phyloP scores from a whole-genome alignment of 2,888 invertebrate species.

The Eupithecia subumbrata region DNA sequence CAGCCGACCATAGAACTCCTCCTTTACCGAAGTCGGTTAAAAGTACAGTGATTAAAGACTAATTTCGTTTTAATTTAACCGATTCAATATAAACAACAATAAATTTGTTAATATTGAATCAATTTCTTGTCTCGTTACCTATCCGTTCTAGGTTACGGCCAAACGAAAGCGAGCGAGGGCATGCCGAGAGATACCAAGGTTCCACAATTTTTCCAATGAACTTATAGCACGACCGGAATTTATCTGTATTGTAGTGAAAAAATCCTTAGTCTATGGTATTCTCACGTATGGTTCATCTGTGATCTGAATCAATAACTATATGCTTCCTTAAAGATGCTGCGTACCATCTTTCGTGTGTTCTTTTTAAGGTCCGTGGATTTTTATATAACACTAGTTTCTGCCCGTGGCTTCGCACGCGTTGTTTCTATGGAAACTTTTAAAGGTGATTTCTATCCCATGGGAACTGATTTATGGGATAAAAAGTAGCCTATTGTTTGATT shows the following conservation, averaged over 20 bases:
- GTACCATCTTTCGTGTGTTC: neutral
- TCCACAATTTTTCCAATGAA: constrained; percentile 54
- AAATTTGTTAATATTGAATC: neutral
- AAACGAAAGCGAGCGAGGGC: constrained; percentile 65
- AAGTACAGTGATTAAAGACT: no score
- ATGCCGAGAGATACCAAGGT: constrained; percentile 58
- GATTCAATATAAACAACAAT: neutral
- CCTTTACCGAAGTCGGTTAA: no score
- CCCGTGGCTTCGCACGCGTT: no score
- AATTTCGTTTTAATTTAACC: neutral
- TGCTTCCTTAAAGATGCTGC: constrained; percentile 17
- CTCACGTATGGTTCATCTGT: constrained; percentile 58
- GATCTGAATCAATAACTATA: constrained; percentile 47
- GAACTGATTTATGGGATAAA: no score
- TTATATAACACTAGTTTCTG: no score
- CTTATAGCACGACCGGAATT: constrained; percentile 48
- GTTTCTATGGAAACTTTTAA: no score
- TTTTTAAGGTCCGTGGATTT: neutral
- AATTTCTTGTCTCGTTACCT: constrained; percentile 14
- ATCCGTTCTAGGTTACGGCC: constrained; percentile 40
- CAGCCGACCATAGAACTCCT: no score
- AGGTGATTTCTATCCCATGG: no score
- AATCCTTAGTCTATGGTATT: constrained; percentile 34
- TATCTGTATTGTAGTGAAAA: constrained; percentile 44
- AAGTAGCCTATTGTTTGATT: no score